Evolutionary conservation across 2,888 invertebrate genomes (phyloP), one percentile per base, ranked within the genome.

Genomic region (Acanthosepion esculentum): DNA sequence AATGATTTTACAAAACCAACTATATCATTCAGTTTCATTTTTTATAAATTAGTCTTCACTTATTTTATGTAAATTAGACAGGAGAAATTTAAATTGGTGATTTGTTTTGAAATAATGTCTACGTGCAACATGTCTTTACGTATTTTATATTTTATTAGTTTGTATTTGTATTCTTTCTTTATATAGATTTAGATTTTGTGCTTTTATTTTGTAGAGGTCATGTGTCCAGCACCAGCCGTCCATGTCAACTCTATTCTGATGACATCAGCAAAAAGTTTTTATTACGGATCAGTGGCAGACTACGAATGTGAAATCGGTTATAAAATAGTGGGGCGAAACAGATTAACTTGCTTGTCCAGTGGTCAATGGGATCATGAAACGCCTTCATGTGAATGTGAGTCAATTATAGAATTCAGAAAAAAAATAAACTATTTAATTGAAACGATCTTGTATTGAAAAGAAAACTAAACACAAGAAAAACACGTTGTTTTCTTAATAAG

Each of bases 301-400:
- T 78, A 78, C 78, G 33, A n/a, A 33, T 78, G 78, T n/a, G 78
- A 78, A 78, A 78, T 78, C 10, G 78, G 78, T 78, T 78, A 78
- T 33, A n/a, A 18, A 3, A n/a, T 78, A 8, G n/a, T 78, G 6
- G 78, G 78, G 1, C 78, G 78, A 33, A n/a, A 78, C n/a, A 78
- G 78, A 78, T 15, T 78, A n/a, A 78, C n/a, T 33, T 78, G 78
- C 15, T 18, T 78, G 3, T n/a, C 78, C 15, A 78, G 78, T 78
- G 78, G 78, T n/a, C 78, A 78, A 18, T 78, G 78, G 78, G 78
- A 78, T 78, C n/a, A 78, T 78, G 78, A 78, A 78, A n/a, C 78
- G 12, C 78, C 78, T 78, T 78, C 78, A 78, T 78, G 78, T n/a
- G n/a, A 78, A n/a, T 15, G 78, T 78, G n/a, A 78, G 78, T 78